Conservation (phyloP, 2,888 invertebrate genomes). For the Drosophila testacea region DNA sequence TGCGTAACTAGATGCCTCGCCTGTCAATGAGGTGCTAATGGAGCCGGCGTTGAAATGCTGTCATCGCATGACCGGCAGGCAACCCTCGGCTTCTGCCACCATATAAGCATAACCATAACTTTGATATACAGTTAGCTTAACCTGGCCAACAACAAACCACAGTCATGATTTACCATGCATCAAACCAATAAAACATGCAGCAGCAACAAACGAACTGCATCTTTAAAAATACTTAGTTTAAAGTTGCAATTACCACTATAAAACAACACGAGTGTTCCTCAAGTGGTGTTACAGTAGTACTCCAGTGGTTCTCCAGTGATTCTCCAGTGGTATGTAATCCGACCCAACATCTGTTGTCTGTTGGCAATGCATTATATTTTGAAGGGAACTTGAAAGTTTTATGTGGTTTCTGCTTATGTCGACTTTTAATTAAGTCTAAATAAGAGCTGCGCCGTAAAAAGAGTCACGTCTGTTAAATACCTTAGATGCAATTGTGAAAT, state of each 20-base stretch:
- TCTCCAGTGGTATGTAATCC: slow-evolving; percentile 46
- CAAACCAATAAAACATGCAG: slow-evolving; percentile 38
- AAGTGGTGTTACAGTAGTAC: slow-evolving; percentile 22
- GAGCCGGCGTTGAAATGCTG: slow-evolving; percentile 54
- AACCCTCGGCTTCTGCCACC: slow-evolving; percentile 17
- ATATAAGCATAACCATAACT: slow-evolving; percentile 40
- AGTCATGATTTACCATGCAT: slow-evolving; percentile 47
- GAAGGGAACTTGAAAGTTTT: slow-evolving; percentile 36
- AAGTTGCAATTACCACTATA: slow-evolving; percentile 45
- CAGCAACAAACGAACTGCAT: slow-evolving; percentile 27
- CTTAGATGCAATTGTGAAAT: not conserved
- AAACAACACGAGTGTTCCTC: slow-evolving; percentile 13
- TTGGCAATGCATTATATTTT: slow-evolving; percentile 26
- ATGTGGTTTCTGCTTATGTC: slow-evolving; percentile 44
- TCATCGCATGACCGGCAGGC: slow-evolving; percentile 47
- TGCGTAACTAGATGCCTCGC: slow-evolving; percentile 66
- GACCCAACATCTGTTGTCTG: slow-evolving; percentile 39
- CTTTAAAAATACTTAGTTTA: slow-evolving; percentile 39
- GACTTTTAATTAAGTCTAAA: slow-evolving; percentile 6
- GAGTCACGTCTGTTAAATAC: not conserved
- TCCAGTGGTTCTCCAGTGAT: slow-evolving; percentile 11
- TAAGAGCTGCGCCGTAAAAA: not conserved
- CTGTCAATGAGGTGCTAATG: slow-evolving; percentile 80
- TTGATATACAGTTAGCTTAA: slow-evolving; percentile 57
- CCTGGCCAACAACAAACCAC: slow-evolving; percentile 47